phyloP scores from a whole-genome alignment of 2,797 vertebrate species.

The Lagorchestes hirsutus region DNA sequence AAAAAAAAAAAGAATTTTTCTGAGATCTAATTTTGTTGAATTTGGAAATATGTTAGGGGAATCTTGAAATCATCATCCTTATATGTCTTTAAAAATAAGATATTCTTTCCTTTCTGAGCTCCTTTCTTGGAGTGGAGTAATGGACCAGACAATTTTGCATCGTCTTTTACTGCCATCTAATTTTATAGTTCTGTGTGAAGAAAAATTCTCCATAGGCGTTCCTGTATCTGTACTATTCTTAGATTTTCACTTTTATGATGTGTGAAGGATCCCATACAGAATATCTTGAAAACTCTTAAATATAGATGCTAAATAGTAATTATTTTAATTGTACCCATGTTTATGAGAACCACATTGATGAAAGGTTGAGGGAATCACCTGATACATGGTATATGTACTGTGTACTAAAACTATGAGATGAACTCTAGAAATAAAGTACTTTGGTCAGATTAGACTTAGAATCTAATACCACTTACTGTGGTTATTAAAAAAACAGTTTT shows the following conservation, averaged over 20 bases:
- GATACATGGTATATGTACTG: background rate
- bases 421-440: background rate
- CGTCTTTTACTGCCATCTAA: constrained; percentile 12
- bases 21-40: constrained; percentile 5
- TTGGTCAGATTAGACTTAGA: background rate
- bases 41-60: background rate
- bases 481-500: background rate
- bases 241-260: constrained; percentile 13
- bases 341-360: background rate
- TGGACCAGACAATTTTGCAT: constrained; percentile 4
- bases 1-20: background rate
- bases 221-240: constrained; percentile 12
- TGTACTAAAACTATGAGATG: background rate
- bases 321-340: background rate
- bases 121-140: background rate
- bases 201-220: constrained; percentile 6
- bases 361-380: background rate
- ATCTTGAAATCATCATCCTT: background rate
- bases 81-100: background rate
- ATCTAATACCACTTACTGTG: background rate
- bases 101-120: constrained; percentile 31
- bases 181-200: constrained; percentile 46
- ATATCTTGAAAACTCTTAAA: constrained; percentile 22
- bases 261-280: constrained; percentile 29
- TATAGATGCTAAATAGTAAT: constrained; percentile 25